Evolutionary conservation across 2,113 vertebrate genomes (phyloP).

Genomic region (Bufo bufo): DNA sequence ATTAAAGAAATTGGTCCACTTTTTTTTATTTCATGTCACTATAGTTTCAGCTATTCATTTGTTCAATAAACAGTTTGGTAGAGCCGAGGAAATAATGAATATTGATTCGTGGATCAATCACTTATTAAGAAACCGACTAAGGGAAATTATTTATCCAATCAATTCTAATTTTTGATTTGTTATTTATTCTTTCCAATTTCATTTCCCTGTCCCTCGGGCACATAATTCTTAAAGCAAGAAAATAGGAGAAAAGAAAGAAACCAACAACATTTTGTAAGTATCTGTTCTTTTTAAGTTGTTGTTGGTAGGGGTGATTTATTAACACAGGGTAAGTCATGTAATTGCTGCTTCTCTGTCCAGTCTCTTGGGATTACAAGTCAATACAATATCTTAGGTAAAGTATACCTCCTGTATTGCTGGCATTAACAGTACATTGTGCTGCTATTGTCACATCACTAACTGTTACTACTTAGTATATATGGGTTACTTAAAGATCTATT

Average conservation of each 20-base stretch:
- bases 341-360: neutral
- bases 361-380: constrained; percentile 28
- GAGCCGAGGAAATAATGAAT: constrained; percentile 84
- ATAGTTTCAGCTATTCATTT: constrained; percentile 78
- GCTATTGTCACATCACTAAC: neutral
- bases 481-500: neutral
- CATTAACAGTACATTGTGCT: neutral
- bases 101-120: constrained; percentile 84
- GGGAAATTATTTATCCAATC: constrained; percentile 86
- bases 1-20: constrained; percentile 80
- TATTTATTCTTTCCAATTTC: constrained; percentile 84
- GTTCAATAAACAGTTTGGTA: constrained; percentile 82
- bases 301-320: constrained; percentile 13
- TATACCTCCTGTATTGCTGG: neutral
- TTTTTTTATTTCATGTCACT: constrained; percentile 78
- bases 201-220: constrained; percentile 72
- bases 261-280: neutral
- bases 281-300: neutral
- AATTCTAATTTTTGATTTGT: constrained; percentile 86
- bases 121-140: constrained; percentile 84
- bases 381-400: constrained; percentile 29
- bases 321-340: constrained; percentile 8
- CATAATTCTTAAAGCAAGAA: constrained; percentile 49
- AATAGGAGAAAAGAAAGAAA: neutral
- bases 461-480: neutral